Base-by-base conservation (phyloP, 2,888 invertebrate species). In the Tubulanus polymorphus region DNA sequence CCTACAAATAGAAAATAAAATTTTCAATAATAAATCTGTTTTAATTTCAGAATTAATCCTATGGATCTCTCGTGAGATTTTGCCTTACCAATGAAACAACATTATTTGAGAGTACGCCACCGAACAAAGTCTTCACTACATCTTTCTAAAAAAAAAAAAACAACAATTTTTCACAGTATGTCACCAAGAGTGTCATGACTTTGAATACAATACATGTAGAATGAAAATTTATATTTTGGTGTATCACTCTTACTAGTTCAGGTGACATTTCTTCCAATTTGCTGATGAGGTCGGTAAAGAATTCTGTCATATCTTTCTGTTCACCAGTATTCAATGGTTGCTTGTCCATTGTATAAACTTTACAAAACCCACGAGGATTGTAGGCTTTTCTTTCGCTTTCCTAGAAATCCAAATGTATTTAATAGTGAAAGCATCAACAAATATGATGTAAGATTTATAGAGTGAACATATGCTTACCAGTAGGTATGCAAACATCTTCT, bases 301-400 rank as follows among this genome's bases (percentile, higher is more conserved):
- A 95, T 80, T 95, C 95, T 0, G 94, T 93, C 95, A 95, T 95
- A 74, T 95, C 95, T 74, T 95, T 95, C 79, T 95, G 95, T 74
- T 95, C 95, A 0, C 93, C 93, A 0, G 94, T 94, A 77, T 95
- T 95, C 6, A 95, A 79, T 0, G 93, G 93, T 75, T 94, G 93
- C 75, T 94, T 93, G 76, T 95, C 93, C 95, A 95, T 95, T 53
- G 92, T 93, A 80, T 95, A 95, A 0, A 92, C 93, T 65, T 93
- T 91, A 79, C 95, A 95, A 79, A 95, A 95, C 65, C 91, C 91
- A 49, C 92, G 85, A 0, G 95, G 95, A 80, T 94, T 94, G 79
- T 94, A 95, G 0, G 94, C 91, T 79, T 94, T 94, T 26, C 95
- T 84, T 76, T 95, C 94, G 68, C 93, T 93, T 77, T 94, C 94